Base-by-base conservation (phyloP, 2,113 vertebrate species). In the Chionomys nivalis region DNA sequence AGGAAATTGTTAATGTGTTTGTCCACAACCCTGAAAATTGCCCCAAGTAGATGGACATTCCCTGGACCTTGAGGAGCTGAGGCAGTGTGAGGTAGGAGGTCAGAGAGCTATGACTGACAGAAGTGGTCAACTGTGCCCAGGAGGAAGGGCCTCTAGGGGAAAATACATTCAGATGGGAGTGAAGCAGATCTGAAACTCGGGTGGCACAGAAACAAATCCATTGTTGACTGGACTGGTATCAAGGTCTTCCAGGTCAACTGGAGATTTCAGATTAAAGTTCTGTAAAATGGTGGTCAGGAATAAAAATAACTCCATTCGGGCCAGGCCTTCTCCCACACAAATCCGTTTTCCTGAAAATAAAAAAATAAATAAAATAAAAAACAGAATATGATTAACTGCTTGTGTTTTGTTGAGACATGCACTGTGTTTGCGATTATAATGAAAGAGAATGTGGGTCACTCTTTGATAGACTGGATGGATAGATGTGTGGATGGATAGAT, bases 271-370 rank as follows among this genome's bases (percentile, higher is more conserved):
- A 47, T 70, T 82, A 89, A 97, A 96, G 77, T 97, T 98, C 92
- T 98, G 93, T 63, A 97, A 87, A 63, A 96, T 93, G 55, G 85
- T 96, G 1, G 82, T 96, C 28, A 97, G 83, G 61, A 97, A 89
- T 68, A 97, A 81, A 94, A 97, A 98, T 3, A 97, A n/a, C 72
- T 98, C 98, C 97, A 98, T 98, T 33, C 96, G 94, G 87, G 98
- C 98, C 96, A 98, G 95, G 3, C 47, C 31, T 4, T 79, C 77
- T 79, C 77, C 77, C 4, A 55, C 47, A 79, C 47, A 79, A 79
- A 79, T 55, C 1, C 47, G 13, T 79, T 79, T 79, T 79, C 77
- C 77, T 79, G 31, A 31, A 79, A 79, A 55, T 21, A 49, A 78
- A 16, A 21, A 49, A 14, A 49, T 12, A 58, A 58, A 58, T 58